Percentiles rank a stretch among this genome's conserved stretches.
Evolutionary conservation across 2,888 invertebrate genomes (phyloP).

Genomic region (Archaeoteleia sp.): DNA sequence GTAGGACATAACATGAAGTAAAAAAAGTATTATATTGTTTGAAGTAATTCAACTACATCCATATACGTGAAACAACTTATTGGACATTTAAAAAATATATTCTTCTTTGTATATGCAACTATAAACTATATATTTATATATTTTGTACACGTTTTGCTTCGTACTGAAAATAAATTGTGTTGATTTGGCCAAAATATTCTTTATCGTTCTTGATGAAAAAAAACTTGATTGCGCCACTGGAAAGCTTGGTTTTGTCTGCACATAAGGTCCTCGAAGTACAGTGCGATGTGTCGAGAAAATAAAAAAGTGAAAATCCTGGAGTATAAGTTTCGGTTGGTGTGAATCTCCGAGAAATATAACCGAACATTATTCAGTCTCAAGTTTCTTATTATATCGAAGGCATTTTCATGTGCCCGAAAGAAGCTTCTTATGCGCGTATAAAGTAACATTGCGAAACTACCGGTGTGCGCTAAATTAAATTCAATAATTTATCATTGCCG

Average conservation of each 20-base stretch:
- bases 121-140: too few relatives aligned
- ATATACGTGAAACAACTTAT: too few relatives aligned
- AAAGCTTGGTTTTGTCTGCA: slow-evolving; percentile 24
- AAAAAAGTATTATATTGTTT: too few relatives aligned
- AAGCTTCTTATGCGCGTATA: slow-evolving; percentile 31
- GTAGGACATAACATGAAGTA: too few relatives aligned
- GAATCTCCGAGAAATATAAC: slow-evolving; percentile 60
- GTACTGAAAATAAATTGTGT: slow-evolving; percentile 22
- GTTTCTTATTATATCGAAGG: slow-evolving; percentile 68
- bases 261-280: slow-evolving; percentile 8
- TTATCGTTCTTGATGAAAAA: slow-evolving; percentile 8
- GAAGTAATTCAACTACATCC: too few relatives aligned
- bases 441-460: slow-evolving; percentile 23
- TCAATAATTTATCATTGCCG: slow-evolving; percentile 60
- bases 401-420: slow-evolving; percentile 57
- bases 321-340: slow-evolving; percentile 32
- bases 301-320: slow-evolving; percentile 17
- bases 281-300: slow-evolving; percentile 18
- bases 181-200: slow-evolving; percentile 20
- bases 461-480: slow-evolving; percentile 59
- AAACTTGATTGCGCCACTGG: slow-evolving; percentile 22
- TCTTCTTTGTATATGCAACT: too few relatives aligned
- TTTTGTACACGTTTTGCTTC: too few relatives aligned
- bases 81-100: too few relatives aligned
- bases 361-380: slow-evolving; percentile 65